phyloP scores from a whole-genome alignment of 2,113 vertebrate species.

The Tonatia bakeri region DNA sequence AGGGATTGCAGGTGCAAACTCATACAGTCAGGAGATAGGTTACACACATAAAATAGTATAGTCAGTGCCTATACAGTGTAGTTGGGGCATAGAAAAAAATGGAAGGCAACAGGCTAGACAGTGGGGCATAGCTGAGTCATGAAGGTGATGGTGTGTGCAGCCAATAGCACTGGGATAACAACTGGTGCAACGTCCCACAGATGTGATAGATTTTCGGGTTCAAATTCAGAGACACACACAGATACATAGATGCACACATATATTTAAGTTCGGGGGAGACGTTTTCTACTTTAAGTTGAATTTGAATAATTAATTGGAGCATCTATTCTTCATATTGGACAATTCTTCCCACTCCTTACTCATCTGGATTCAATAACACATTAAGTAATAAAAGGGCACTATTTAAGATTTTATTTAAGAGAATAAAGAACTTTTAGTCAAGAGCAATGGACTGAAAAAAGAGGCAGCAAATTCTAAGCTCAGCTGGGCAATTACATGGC shows the following conservation, averaged over 20 bases:
- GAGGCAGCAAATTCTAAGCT: not conserved
- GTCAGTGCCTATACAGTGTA: not conserved
- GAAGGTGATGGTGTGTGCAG: not conserved
- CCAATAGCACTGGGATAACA: not conserved
- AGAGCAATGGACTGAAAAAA: not conserved
- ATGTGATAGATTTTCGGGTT: accelerated
- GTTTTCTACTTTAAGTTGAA: not conserved
- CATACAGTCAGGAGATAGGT: not conserved
- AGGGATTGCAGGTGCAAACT: not conserved
- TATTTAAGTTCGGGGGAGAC: not conserved
- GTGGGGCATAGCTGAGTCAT: not conserved
- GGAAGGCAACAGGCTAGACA: not conserved
- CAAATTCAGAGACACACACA: not conserved
- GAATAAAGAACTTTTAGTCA: not conserved
- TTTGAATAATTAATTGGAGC: not conserved
- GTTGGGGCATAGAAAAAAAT: not conserved
- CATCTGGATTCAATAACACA: not conserved
- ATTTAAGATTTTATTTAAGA: not conserved
- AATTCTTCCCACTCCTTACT: not conserved
- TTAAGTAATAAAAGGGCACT: not conserved
- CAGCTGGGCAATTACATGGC: not conserved
- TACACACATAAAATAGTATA: not conserved
- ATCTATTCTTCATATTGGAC: not conserved
- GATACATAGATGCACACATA: accelerated
- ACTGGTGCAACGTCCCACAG: not conserved